These are phyloP conservation scores for Drosophila fungiperda DNA, from an alignment of 2,888 invertebrate genomes.

Conservation along the genomic window DNA sequence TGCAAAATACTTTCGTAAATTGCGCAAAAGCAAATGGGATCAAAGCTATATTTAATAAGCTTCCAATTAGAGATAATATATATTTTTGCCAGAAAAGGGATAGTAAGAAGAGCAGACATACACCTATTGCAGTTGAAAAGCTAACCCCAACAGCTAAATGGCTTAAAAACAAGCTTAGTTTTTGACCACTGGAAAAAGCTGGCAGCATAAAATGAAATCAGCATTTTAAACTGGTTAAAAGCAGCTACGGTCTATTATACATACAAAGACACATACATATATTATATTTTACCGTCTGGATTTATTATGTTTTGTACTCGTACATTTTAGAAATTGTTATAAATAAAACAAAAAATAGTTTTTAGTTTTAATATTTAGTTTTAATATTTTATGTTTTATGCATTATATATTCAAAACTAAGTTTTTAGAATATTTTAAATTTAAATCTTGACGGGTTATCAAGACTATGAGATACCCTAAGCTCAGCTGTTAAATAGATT, in stretches of 20 bases:
- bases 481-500: neutral
- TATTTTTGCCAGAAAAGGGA: conserved; percentile 22
- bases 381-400: neutral
- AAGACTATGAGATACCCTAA: neutral
- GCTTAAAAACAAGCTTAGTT: conserved; percentile 31
- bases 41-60: conserved; percentile 58
- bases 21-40: conserved; percentile 55
- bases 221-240: neutral
- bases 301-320: neutral
- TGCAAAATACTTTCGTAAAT: conserved; percentile 65
- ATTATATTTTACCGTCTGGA: neutral
- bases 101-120: neutral
- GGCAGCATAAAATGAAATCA: neutral
- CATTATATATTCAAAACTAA: neutral
- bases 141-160: conserved; percentile 23
- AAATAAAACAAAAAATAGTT: neutral
- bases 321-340: neutral
- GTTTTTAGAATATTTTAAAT: neutral
- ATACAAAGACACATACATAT: neutral
- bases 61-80: conserved; percentile 31
- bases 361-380: neutral
- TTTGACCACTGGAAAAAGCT: neutral
- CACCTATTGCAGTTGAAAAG: conserved; percentile 1
- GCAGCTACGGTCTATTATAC: neutral
- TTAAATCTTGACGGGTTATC: neutral